These are phyloP conservation scores for Cheilosia urbana DNA, from an alignment of 2,888 invertebrate genomes.

Conservation along the genomic window DNA sequence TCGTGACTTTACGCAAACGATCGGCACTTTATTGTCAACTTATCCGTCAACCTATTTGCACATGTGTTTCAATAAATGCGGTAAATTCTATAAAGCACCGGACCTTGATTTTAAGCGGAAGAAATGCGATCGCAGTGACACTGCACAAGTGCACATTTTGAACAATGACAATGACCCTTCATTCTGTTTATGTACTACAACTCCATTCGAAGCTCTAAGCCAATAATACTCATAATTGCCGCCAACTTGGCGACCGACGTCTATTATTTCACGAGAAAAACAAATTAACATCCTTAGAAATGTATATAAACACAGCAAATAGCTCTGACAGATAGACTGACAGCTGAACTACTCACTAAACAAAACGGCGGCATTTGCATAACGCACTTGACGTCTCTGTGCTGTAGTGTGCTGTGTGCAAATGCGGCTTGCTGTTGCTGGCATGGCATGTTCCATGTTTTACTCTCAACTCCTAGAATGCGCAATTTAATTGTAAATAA, in stretches of 20 bases:
- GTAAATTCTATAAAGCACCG: not conserved
- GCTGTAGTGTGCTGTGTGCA: not conserved
- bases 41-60: constrained; percentile 20
- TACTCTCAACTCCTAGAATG: constrained; percentile 32
- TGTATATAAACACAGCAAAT: constrained; percentile 41
- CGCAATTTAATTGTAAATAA: constrained; percentile 54
- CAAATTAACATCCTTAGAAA: constrained; percentile 27
- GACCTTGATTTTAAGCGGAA: constrained; percentile 16
- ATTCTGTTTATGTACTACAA: not conserved
- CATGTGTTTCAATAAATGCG: constrained; percentile 9
- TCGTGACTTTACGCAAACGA: constrained; percentile 27
- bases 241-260: constrained; percentile 17
- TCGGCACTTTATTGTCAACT: constrained; percentile 9
- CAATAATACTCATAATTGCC: constrained; percentile 21
- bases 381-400: constrained; percentile 65
- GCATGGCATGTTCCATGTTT: constrained; percentile 32
- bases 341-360: constrained; percentile 60
- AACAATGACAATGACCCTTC: not conserved
- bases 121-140: constrained; percentile 3
- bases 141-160: not conserved
- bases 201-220: not conserved
- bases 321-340: constrained; percentile 68
- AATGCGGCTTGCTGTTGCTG: constrained; percentile 8
- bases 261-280: constrained; percentile 33
- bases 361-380: constrained; percentile 65